These are phyloP conservation scores for Lucinisca nassula DNA, from an alignment of 2,888 invertebrate genomes.

Conservation along the genomic window DNA sequence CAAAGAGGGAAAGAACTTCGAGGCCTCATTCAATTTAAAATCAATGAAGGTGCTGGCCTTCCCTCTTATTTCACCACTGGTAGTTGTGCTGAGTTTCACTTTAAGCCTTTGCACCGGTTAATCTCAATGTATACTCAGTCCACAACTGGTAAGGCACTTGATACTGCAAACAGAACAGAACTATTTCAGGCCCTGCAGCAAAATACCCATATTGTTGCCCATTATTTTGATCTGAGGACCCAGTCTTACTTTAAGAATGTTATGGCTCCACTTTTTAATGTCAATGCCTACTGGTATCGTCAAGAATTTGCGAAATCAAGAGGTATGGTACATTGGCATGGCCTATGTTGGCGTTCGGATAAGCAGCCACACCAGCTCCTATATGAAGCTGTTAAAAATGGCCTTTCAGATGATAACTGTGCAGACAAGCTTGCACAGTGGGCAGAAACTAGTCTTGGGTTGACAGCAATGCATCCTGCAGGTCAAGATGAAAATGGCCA, in stretches of 20 bases:
- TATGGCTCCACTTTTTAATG: constrained; percentile 71
- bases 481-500: constrained; percentile 50
- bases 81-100: too few relatives aligned
- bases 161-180: constrained; percentile 38
- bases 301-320: constrained; percentile 73
- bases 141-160: constrained; percentile 48
- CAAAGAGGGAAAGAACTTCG: too few relatives aligned
- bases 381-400: constrained; percentile 29
- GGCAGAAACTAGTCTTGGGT: constrained; percentile 45
- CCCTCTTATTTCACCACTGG: too few relatives aligned
- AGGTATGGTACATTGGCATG: constrained; percentile 74
- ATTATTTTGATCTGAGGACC: constrained; percentile 72
- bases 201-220: constrained; percentile 69
- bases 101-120: too few relatives aligned
- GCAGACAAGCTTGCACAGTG: constrained; percentile 41
- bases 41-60: too few relatives aligned
- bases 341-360: constrained; percentile 67
- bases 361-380: constrained; percentile 58
- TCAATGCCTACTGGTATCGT: constrained; percentile 72
- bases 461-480: constrained; percentile 57
- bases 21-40: too few relatives aligned
- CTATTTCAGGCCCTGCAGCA: constrained; percentile 66
- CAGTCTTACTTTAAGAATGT: constrained; percentile 66
- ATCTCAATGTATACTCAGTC: too few relatives aligned
- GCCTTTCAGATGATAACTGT: constrained; percentile 38